Base-by-base conservation (phyloP, 30 jellyfish, hydroid and myxozoan genomes). In the Chironex yamaguchii region DNA sequence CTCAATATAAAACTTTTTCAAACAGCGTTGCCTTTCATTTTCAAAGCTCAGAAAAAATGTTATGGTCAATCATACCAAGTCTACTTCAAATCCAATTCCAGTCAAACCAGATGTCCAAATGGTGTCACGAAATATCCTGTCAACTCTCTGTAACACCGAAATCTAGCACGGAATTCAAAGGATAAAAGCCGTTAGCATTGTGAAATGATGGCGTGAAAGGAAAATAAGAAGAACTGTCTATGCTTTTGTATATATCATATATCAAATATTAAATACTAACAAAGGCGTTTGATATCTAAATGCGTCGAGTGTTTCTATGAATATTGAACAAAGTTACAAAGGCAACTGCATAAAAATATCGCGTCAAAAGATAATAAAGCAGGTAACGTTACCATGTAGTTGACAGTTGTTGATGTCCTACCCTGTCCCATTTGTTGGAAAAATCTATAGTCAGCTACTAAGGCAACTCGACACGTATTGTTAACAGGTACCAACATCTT, bases 401-500 rank as follows among this genome's bases (percentile, higher is more conserved):
- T 92, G 66, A 92, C 85, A 0, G 98, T 92, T 0, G 81, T 71
- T 12, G 92, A 64, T 20, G 62, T 68, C 36, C 76, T 74, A 12
- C 92, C 91, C 69, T 74, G 90, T 49, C 97, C 97, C 96, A 92
- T 92, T 62, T 87, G 82, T 64, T 72, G 78, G 58, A 69, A 86
- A 81, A 92, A 92, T 48, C 36, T 34, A 77, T 92, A 80, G 67
- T 92, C 98, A 42, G 96, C 97, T 2, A 92, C 98, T 14, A 92
- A 94, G 0, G 85, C 90, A 3, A 92, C 54, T n/a, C 31, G 81
- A 36, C 98, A 92, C 81, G 92, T 87, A 79, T 92, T 90, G 34
- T 85, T 73, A n/a, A n/a, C n/a, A n/a, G n/a, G n/a, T n/a, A n/a
- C n/a, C n/a, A n/a, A n/a, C n/a, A n/a, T n/a, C n/a, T n/a, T n/a